These are phyloP conservation scores for Pristiophorus japonicus DNA, from an alignment of 2,113 vertebrate species.

Conservation along the genomic window DNA sequence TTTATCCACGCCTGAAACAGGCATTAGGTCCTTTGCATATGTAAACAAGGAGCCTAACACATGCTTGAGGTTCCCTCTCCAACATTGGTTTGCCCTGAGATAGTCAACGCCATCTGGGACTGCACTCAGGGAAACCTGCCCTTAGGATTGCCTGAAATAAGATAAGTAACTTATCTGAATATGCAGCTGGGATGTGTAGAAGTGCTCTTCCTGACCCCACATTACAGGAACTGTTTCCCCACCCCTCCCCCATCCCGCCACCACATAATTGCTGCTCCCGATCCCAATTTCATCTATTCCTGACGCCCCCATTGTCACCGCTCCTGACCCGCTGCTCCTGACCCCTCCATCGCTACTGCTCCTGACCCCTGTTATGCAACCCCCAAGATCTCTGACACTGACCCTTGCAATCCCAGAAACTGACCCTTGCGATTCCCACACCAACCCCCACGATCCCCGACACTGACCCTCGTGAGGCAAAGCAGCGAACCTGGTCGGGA, in stretches of 20 bases:
- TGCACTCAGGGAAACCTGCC: neutral
- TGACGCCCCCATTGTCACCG: neutral
- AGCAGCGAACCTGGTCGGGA: too few species aligned
- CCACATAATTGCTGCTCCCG: neutral
- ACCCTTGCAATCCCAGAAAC: neutral
- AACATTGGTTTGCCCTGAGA: neutral
- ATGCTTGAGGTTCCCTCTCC: neutral
- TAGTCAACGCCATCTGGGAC: neutral
- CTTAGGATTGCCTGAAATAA: neutral
- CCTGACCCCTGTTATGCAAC: neutral
- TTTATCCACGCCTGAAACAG: neutral
- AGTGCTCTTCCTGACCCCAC: neutral
- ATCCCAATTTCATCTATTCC: neutral
- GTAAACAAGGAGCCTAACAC: neutral
- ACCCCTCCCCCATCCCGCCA: too few species aligned
- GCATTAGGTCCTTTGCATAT: neutral
- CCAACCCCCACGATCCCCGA: neutral
- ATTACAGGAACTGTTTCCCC: neutral
- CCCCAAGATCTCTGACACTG: neutral
- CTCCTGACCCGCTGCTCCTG: neutral
- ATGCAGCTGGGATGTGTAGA: neutral
- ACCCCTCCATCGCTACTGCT: neutral
- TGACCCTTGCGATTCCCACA: neutral
- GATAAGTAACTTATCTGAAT: neutral
- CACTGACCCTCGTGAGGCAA: neutral